Conservation (phyloP, 2,888 invertebrate species). For the Keiferia lycopersicella region DNA sequence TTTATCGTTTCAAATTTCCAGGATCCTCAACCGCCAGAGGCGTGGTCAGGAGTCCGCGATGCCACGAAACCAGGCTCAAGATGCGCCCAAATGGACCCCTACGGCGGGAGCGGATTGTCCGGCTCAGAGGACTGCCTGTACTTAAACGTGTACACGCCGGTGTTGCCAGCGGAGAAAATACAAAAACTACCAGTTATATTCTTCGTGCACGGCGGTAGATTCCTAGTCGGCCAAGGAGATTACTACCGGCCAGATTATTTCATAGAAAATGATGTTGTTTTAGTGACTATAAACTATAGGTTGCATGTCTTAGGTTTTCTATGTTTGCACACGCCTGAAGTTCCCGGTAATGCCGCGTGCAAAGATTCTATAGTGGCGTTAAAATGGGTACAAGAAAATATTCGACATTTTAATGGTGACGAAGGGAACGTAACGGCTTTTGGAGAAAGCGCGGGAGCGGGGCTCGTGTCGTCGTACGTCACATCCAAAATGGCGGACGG, state of each 20-base stretch:
- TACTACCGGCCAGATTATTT: constrained; percentile 69
- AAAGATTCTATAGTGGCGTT: constrained; percentile 66
- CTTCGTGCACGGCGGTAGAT: constrained; percentile 81
- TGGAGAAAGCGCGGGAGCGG: constrained; percentile 70
- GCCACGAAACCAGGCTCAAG: constrained; percentile 68
- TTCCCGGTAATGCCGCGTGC: constrained; percentile 65
- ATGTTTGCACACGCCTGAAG: constrained; percentile 61
- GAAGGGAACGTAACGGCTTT: constrained; percentile 55
- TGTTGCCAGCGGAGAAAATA: constrained; percentile 59
- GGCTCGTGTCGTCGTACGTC: constrained; percentile 49
- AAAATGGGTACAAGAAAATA: constrained; percentile 66
- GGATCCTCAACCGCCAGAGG: constrained; percentile 59
- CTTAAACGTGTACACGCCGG: constrained; percentile 84
- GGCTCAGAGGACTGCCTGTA: constrained; percentile 86
- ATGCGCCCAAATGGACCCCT: constrained; percentile 72
- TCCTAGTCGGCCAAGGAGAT: constrained; percentile 77
- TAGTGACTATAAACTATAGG: constrained; percentile 69
- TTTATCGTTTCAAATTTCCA: constrained; percentile 41
- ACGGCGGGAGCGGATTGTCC: constrained; percentile 55
- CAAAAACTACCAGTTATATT: constrained; percentile 75
- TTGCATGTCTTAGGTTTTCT: constrained; percentile 64
- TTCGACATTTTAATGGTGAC: constrained; percentile 62
- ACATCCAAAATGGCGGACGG: constrained; percentile 59
- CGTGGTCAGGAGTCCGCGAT: constrained; percentile 59
- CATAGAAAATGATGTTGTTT: constrained; percentile 57